Conservation (phyloP, 2,797 vertebrate species). For the Characodon lateralis region DNA sequence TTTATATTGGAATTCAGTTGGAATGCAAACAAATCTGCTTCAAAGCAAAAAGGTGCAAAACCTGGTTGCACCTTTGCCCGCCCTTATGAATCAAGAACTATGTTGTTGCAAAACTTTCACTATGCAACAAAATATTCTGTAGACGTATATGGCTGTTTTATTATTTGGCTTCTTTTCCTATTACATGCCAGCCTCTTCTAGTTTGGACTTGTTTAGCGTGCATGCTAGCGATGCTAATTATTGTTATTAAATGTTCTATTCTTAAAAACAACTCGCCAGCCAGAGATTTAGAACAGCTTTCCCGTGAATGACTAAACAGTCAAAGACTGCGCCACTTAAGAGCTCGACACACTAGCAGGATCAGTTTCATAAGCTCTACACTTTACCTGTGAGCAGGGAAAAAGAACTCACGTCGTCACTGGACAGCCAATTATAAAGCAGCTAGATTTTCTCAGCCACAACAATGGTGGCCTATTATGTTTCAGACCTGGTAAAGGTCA, state of each 20-base stretch:
- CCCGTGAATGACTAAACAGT: slow-evolving; percentile 35
- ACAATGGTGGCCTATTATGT: slow-evolving; percentile 69
- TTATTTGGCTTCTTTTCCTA: neutral
- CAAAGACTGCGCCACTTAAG: slow-evolving; percentile 63
- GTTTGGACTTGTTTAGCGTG: neutral
- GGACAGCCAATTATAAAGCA: slow-evolving; percentile 64
- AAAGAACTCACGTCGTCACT: slow-evolving; percentile 42
- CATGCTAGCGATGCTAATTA: neutral
- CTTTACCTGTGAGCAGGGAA: slow-evolving; percentile 53
- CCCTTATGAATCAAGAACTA: no score
- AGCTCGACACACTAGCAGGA: slow-evolving; percentile 55
- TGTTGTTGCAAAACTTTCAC: no score
- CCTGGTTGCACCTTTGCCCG: no score
- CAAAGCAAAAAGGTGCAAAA: no score
- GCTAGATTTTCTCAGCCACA: slow-evolving; percentile 57
- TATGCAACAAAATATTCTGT: no score
- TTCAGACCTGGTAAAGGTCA: slow-evolving; percentile 72
- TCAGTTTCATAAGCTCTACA: slow-evolving; percentile 68
- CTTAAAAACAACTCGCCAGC: neutral
- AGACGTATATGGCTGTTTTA: neutral
- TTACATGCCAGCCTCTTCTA: neutral
- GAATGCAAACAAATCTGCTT: no score
- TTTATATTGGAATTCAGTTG: no score
- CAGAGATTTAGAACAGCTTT: slow-evolving; percentile 13
- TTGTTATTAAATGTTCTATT: neutral